These are phyloP conservation scores for Gymnocheta viridis DNA, from an alignment of 2,888 invertebrate species.

Conservation along the genomic window DNA sequence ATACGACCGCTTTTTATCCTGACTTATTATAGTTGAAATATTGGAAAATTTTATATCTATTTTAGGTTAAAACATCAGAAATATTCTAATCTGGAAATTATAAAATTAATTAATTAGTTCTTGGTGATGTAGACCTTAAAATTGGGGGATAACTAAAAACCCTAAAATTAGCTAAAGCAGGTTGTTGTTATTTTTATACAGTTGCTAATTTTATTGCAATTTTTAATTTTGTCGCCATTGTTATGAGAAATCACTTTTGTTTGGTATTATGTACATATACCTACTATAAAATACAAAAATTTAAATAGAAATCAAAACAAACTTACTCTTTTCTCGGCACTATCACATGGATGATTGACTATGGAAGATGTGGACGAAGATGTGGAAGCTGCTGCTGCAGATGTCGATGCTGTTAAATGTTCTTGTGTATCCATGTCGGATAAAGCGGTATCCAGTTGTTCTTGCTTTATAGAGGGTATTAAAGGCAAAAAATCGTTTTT, in stretches of 20 bases:
- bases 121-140: no score
- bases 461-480: constrained; percentile 81
- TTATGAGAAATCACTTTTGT: neutral
- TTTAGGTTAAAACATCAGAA: no score
- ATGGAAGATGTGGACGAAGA: constrained; percentile 76
- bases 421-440: constrained; percentile 76
- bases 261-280: neutral
- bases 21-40: no score
- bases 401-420: constrained; percentile 74
- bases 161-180: constrained; percentile 36
- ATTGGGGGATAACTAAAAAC: constrained; percentile 55
- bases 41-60: no score
- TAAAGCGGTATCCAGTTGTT: constrained; percentile 78
- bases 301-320: constrained; percentile 25
- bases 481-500: constrained; percentile 81
- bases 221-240: constrained; percentile 12
- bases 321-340: constrained; percentile 82
- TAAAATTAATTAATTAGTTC: no score
- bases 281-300: neutral
- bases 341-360: constrained; percentile 82
- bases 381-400: constrained; percentile 75
- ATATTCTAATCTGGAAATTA: no score
- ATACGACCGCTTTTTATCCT: no score
- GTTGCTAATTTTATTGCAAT: neutral
- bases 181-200: constrained; percentile 25